Conservation (phyloP, 1,140 invertebrate species). For the Drosophila biarmipes region DNA sequence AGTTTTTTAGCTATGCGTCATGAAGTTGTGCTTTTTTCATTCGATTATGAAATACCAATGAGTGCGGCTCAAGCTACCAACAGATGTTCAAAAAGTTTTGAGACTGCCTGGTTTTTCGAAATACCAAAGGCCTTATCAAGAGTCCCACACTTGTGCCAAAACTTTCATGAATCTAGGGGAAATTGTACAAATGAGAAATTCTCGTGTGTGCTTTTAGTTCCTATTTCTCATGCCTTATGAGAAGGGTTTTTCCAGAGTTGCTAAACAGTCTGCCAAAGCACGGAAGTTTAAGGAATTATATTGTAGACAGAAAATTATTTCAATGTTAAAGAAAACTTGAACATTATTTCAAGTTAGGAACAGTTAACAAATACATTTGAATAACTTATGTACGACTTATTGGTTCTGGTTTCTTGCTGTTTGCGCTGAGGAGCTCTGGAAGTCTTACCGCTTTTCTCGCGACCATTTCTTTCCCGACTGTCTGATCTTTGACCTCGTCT, state of each 20-base stretch:
- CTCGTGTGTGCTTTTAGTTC: too few relatives aligned
- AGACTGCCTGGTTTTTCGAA: background rate
- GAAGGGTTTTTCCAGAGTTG: too few relatives aligned
- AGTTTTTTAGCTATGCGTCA: conserved; percentile 32
- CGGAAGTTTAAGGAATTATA: too few relatives aligned
- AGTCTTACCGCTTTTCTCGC: conserved; percentile 10
- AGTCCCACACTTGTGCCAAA: background rate
- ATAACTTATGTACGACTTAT: background rate
- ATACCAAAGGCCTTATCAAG: background rate
- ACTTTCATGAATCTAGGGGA: background rate
- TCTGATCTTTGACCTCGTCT: conserved; percentile 52
- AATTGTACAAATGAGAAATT: background rate
- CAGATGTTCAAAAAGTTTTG: conserved; percentile 17
- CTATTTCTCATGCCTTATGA: too few relatives aligned
- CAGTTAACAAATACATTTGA: background rate
- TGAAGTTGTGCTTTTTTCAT: conserved; percentile 24
- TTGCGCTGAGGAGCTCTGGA: background rate
- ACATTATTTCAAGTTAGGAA: background rate
- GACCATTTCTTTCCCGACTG: conserved; percentile 26
- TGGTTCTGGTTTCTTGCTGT: background rate
- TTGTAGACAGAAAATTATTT: too few relatives aligned
- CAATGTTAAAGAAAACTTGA: background rate
- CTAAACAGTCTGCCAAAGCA: too few relatives aligned
- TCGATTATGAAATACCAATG: conserved; percentile 40
- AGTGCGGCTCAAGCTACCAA: conserved; percentile 6